Base-by-base conservation (phyloP, 2,113 vertebrate species). In the Natator depressus region DNA sequence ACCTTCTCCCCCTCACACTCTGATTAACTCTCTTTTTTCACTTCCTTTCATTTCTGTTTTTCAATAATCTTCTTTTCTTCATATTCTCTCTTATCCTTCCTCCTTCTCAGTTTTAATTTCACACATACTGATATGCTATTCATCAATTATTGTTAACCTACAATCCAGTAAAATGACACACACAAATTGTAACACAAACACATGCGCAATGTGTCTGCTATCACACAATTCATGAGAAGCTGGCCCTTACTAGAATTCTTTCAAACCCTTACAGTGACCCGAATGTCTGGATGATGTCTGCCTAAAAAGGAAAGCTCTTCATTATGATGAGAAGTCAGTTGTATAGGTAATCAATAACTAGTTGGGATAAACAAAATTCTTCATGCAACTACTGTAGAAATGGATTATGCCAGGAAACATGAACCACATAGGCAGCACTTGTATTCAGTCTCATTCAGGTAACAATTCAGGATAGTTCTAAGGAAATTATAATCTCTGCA, bases 1-100 rank as follows among this genome's bases (percentile, higher is more conserved):
- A 91, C 87, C 89, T 93, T 91, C 53, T 79, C 80, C 81, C 62
- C 62, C 13, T 65, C 31, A 31, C 62, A 65, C 29, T 62, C 57
- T 85, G 49, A 95, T 93, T 89, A 91, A 96, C 93, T 97, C 38
- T 94, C 62, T 93, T 94, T 85, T 94, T 83, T 95, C 53, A 75
- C 95, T 96, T 95, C 93, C 72, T 94, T 94, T 89, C 55, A 53
- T 80, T 69, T 80, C 54, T 65, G 84, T 38, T 92, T 35, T 93
- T 86, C 85, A 96, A 82, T 57, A 57, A 19, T 10, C 25, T 88
- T 83, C 69, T 89, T 31, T 55, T 80, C 62, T 79, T 69, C 29
- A 65, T 59, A 81, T 88, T 85, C 79, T 54, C 80, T 82, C 22
- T 42, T 82, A 29, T 57, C n/a, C 80, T 82, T 57, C 38, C 38